Evolutionary conservation across 2,113 vertebrate species (phyloP).

Genomic region (Collichthys lucidus): DNA sequence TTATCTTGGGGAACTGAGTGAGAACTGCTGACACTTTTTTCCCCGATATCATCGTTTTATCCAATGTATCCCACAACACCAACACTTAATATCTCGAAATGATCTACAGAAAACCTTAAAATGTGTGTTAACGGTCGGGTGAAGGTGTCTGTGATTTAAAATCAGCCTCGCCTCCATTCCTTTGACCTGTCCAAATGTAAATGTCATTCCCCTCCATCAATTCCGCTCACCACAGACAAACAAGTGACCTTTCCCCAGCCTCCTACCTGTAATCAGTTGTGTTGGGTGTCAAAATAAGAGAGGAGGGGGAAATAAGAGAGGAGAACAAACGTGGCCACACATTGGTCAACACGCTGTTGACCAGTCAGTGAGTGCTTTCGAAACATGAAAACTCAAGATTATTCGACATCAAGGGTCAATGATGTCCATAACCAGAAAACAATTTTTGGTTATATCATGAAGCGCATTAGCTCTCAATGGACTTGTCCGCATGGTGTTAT

Average conservation of each 20-base stretch:
- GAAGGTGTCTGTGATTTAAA: slow-evolving; percentile 9
- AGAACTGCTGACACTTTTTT: background rate
- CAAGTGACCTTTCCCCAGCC: slow-evolving; percentile 72
- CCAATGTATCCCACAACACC: background rate
- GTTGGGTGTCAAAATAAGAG: slow-evolving; percentile 26
- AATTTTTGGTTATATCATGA: slow-evolving; percentile 5
- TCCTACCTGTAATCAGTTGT: slow-evolving; percentile 52
- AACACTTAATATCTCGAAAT: background rate
- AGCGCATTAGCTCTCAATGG: slow-evolving; percentile 17
- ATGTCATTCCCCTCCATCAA: slow-evolving; percentile 75
- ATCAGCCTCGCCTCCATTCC: slow-evolving; percentile 17
- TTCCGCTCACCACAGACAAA: slow-evolving; percentile 48
- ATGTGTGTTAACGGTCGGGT: slow-evolving; percentile 12
- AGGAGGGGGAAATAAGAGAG: background rate
- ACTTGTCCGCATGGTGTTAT: slow-evolving; percentile 13
- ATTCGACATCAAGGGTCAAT: background rate
- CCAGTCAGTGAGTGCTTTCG: background rate
- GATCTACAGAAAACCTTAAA: background rate
- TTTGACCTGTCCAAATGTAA: slow-evolving; percentile 58
- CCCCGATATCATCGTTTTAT: background rate
- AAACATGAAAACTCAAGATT: slow-evolving; percentile 3
- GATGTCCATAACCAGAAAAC: slow-evolving; percentile 25
- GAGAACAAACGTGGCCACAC: background rate
- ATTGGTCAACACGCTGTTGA: background rate
- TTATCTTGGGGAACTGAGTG: background rate